These are phyloP conservation scores for Myotis myotis DNA, from an alignment of 2,797 vertebrate genomes.

Conservation along the genomic window DNA sequence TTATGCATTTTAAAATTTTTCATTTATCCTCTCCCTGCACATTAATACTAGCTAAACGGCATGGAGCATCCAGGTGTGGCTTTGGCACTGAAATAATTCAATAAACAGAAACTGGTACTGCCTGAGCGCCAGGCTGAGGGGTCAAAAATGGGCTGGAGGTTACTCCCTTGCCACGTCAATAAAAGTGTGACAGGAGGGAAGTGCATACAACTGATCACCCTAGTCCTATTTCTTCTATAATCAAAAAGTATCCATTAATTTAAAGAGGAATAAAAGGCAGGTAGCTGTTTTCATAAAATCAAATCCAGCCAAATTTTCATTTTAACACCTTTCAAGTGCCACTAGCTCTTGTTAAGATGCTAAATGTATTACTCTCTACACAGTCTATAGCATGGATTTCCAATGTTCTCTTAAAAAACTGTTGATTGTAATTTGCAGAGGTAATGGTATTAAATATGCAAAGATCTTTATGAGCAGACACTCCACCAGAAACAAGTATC, in stretches of 20 bases:
- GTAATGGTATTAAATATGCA: slow-evolving; percentile 34
- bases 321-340: not conserved
- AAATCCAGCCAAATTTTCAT: slow-evolving; percentile 4
- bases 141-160: not conserved
- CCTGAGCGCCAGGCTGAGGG: not conserved
- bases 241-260: not conserved
- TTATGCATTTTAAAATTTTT: not conserved
- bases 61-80: not conserved
- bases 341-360: not conserved
- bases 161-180: not conserved
- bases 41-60: not conserved
- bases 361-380: not conserved
- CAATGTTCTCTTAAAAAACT: slow-evolving; percentile 16
- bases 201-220: not conserved
- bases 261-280: not conserved
- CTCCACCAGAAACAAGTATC: slow-evolving; percentile 42
- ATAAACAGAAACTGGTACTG: not conserved
- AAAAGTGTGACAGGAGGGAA: not conserved
- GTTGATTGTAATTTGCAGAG: slow-evolving; percentile 11
- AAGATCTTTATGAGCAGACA: slow-evolving; percentile 23
- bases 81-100: not conserved
- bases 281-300: not conserved
- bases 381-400: not conserved
- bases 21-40: not conserved
- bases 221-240: not conserved